These are phyloP conservation scores for Drosophila kikkawai DNA, from an alignment of 1,140 invertebrate genomes.

Conservation along the genomic window DNA sequence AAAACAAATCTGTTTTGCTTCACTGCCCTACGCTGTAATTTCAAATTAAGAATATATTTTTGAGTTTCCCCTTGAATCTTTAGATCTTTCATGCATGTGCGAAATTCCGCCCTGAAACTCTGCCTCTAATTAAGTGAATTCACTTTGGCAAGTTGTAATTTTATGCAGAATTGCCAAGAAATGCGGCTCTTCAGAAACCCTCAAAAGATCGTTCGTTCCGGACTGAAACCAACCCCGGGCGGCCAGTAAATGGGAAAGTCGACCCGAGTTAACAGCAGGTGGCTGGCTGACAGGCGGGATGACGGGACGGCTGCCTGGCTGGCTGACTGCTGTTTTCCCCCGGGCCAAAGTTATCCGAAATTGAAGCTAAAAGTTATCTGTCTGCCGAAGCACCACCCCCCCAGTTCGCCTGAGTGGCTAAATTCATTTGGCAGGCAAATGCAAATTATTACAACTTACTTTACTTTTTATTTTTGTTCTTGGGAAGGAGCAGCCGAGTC, in stretches of 20 bases:
- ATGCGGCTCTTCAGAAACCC: constrained; percentile 22
- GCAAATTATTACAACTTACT: constrained; percentile 83
- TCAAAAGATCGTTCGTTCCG: constrained; percentile 20
- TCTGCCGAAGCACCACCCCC: constrained; percentile 32
- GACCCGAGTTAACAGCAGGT: constrained; percentile 69
- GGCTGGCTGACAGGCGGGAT: constrained; percentile 28
- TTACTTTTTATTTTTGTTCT: constrained; percentile 57
- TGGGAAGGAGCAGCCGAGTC: constrained; percentile 8
- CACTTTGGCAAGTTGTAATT: constrained; percentile 24
- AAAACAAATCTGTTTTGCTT: background rate
- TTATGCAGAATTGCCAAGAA: constrained; percentile 32
- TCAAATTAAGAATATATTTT: constrained; percentile 7
- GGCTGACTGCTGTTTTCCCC: constrained; percentile 12
- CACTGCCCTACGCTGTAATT: constrained; percentile 1
- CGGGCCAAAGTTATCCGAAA: constrained; percentile 66
- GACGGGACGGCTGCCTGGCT: constrained; percentile 1
- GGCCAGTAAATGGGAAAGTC: constrained; percentile 47
- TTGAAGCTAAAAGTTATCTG: constrained; percentile 79
- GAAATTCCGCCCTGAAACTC: constrained; percentile 15
- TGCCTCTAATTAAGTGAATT: constrained; percentile 38
- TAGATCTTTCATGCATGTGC: constrained; percentile 40
- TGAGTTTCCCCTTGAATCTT: constrained; percentile 5
- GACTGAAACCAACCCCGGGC: constrained; percentile 32
- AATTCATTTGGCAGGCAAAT: constrained; percentile 82
- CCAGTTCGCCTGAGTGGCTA: constrained; percentile 67